Conservation (phyloP, 2,113 vertebrate species). For the Eleginops maclovinus region DNA sequence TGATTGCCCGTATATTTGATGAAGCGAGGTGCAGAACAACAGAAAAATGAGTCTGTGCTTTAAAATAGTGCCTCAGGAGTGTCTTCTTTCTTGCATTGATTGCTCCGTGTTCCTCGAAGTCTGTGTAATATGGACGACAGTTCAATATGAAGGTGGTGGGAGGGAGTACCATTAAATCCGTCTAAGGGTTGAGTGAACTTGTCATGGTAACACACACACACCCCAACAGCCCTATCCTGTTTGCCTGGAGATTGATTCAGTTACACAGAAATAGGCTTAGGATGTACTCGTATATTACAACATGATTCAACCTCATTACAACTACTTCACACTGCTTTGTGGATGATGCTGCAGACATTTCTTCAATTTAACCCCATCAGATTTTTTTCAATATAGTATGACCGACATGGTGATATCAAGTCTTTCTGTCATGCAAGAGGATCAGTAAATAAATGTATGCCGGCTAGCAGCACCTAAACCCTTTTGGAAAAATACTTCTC, state of each 20-base stretch:
- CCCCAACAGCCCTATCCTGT: constrained; percentile 21
- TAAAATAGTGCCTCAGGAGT: constrained; percentile 56
- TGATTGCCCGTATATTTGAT: constrained; percentile 62
- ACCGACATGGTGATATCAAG: constrained; percentile 22
- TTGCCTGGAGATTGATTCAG: constrained; percentile 59
- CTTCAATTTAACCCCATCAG: constrained; percentile 37
- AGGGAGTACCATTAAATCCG: constrained; percentile 56
- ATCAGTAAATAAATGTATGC: constrained; percentile 25
- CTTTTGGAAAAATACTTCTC: neutral
- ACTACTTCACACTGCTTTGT: constrained; percentile 26
- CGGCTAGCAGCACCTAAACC: neutral
- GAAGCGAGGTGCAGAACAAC: constrained; percentile 53
- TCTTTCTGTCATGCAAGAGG: constrained; percentile 28
- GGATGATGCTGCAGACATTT: constrained; percentile 43
- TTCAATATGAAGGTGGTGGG: constrained; percentile 52
- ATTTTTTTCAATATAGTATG: constrained; percentile 8
- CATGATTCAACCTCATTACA: constrained; percentile 69
- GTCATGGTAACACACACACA: constrained; percentile 40
- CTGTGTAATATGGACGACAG: constrained; percentile 53
- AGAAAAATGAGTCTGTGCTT: constrained; percentile 56
- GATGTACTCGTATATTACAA: constrained; percentile 51
- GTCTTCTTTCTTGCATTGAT: constrained; percentile 54
- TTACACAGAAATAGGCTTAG: constrained; percentile 43
- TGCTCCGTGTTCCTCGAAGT: constrained; percentile 60
- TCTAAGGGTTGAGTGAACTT: constrained; percentile 65